Percentiles rank a stretch among this genome's conserved stretches.
Conservation (phyloP, 2,113 vertebrate species). For the Sciurus niger region DNA sequence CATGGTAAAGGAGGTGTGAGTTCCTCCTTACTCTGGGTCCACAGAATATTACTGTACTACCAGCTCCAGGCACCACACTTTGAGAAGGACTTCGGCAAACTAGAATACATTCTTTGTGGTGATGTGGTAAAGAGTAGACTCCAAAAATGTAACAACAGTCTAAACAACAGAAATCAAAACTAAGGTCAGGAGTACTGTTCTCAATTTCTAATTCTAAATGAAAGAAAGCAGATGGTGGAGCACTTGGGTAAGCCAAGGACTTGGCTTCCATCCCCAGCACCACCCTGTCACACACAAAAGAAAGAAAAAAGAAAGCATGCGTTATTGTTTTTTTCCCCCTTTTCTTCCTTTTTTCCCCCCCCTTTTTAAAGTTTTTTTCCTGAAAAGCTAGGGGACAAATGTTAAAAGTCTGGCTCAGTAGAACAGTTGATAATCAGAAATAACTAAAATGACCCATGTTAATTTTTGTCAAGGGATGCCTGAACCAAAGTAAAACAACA, state of each 20-base stretch:
- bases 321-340: too few species aligned
- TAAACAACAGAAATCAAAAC: slow-evolving; percentile 25
- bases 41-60: neutral
- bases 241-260: neutral
- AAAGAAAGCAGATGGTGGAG: neutral
- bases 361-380: neutral
- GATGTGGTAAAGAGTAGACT: neutral
- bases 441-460: neutral
- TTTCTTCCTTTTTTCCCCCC: too few species aligned
- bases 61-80: neutral
- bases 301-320: too few species aligned
- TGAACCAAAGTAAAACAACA: neutral
- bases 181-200: neutral
- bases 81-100: neutral
- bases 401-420: neutral
- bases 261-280: neutral
- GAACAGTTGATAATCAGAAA: slow-evolving; percentile 22
- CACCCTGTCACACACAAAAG: too few species aligned
- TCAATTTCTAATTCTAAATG: slow-evolving; percentile 23
- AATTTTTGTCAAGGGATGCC: slow-evolving; percentile 25
- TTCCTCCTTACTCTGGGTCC: neutral
- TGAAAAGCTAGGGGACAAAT: neutral
- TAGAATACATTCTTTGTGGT: neutral
- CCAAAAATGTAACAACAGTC: neutral
- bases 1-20: neutral